phyloP scores from a whole-genome alignment of 2,797 vertebrate species.

The Cygnus olor region DNA sequence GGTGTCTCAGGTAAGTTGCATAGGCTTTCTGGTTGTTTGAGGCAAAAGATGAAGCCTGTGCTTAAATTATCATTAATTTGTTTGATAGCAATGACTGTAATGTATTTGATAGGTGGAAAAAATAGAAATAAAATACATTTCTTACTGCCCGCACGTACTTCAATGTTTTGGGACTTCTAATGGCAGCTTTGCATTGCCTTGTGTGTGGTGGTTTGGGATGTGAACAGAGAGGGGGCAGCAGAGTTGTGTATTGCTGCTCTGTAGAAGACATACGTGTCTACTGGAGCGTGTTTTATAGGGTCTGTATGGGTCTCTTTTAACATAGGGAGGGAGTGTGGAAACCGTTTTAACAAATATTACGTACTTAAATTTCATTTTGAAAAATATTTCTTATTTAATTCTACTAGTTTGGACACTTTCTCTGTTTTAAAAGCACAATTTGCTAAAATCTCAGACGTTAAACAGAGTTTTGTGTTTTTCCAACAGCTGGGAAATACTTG shows the following conservation, averaged over 20 bases:
- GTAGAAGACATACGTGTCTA: not conserved
- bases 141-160: not conserved
- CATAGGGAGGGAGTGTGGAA: not conserved
- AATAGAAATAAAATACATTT: not conserved
- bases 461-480: not conserved
- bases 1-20: slow-evolving; percentile 60
- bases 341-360: not conserved
- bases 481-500: not conserved
- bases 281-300: not conserved
- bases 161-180: not conserved
- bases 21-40: not conserved
- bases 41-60: not conserved
- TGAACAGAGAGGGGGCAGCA: not conserved
- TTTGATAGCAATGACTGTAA: not conserved
- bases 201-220: not conserved
- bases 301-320: not conserved
- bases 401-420: not conserved
- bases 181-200: rapidly evolving
- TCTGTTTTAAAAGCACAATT: not conserved
- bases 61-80: not conserved
- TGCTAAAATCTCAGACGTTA: not conserved
- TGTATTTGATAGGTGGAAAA: not conserved
- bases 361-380: not conserved
- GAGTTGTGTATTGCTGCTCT: not conserved
- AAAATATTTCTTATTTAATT: not conserved